These are phyloP conservation scores for Muntiacus reevesi DNA, from an alignment of 2,113 vertebrate genomes.

Conservation along the genomic window DNA sequence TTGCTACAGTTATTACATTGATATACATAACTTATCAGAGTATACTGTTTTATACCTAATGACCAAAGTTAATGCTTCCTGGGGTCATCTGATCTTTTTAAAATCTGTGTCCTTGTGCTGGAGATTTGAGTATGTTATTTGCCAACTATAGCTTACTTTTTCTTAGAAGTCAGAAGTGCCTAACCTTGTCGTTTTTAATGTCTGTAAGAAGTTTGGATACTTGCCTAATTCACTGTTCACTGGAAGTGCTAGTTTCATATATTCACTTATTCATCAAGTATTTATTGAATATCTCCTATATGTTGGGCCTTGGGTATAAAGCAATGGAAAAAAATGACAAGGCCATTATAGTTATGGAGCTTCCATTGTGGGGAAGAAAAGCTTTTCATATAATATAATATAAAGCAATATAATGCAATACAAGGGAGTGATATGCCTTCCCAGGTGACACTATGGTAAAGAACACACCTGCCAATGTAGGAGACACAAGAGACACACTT, in stretches of 20 bases:
- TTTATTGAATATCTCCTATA: constrained; percentile 25
- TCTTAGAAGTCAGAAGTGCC: not conserved
- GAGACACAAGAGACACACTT: not conserved
- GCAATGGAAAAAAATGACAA: not conserved
- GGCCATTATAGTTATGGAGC: not conserved
- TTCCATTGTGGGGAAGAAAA: not conserved
- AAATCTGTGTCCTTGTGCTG: not conserved
- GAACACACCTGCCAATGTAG: not conserved
- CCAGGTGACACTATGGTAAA: not conserved
- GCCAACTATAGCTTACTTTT: not conserved
- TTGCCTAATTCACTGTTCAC: constrained; percentile 25
- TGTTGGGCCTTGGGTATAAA: not conserved
- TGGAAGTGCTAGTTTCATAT: constrained; percentile 32
- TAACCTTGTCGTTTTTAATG: not conserved
- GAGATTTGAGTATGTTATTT: not conserved
- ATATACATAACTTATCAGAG: not conserved
- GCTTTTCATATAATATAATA: not conserved
- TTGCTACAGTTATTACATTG: not conserved
- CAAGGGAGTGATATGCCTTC: not conserved
- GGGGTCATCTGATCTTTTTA: not conserved
- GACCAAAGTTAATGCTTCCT: not conserved
- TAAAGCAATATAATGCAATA: not conserved
- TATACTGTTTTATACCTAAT: not conserved
- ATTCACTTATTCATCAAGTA: constrained; percentile 26
- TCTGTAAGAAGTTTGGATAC: not conserved